Percentiles rank a stretch among this genome's conserved stretches.
phyloP scores from a whole-genome alignment of 2,888 invertebrate genomes.

The Osedax frankpressi region DNA sequence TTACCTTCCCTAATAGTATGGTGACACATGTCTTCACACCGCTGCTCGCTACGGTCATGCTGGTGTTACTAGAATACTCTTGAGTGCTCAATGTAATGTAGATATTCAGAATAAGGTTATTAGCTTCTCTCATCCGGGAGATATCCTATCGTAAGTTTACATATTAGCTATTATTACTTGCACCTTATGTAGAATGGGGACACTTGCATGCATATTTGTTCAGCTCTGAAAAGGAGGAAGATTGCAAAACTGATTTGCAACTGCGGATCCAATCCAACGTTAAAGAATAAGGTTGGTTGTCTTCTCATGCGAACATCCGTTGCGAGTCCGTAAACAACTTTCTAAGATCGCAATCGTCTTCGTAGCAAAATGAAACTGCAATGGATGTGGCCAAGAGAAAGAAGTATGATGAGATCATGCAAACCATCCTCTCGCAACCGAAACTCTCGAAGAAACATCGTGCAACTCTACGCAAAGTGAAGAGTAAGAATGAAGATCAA shows the following conservation, averaged over 20 bases:
- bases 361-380: slow-evolving; percentile 70
- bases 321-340: neutral
- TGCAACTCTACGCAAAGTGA: neutral
- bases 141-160: too few relatives aligned
- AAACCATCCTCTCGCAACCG: slow-evolving; percentile 50
- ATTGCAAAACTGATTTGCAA: slow-evolving; percentile 77
- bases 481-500: slow-evolving; percentile 20
- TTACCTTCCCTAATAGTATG: slow-evolving; percentile 57
- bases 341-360: too few relatives aligned
- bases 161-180: too few relatives aligned
- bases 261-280: slow-evolving; percentile 61
- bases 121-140: neutral
- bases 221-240: slow-evolving; percentile 82
- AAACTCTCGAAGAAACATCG: slow-evolving; percentile 8
- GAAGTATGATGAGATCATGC: slow-evolving; percentile 68
- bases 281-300: slow-evolving; percentile 58
- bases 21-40: slow-evolving; percentile 84
- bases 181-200: slow-evolving; percentile 70
- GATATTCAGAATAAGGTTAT: slow-evolving; percentile 61
- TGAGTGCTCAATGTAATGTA: slow-evolving; percentile 73
- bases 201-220: slow-evolving; percentile 80
- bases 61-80: slow-evolving; percentile 80
- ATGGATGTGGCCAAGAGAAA: slow-evolving; percentile 77
- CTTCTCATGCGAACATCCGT: neutral
- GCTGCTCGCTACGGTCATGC: slow-evolving; percentile 90